Percentiles rank a stretch among this genome's conserved stretches.
phyloP scores from a whole-genome alignment of 2,113 vertebrate species.

The Podocnemis expansa region DNA sequence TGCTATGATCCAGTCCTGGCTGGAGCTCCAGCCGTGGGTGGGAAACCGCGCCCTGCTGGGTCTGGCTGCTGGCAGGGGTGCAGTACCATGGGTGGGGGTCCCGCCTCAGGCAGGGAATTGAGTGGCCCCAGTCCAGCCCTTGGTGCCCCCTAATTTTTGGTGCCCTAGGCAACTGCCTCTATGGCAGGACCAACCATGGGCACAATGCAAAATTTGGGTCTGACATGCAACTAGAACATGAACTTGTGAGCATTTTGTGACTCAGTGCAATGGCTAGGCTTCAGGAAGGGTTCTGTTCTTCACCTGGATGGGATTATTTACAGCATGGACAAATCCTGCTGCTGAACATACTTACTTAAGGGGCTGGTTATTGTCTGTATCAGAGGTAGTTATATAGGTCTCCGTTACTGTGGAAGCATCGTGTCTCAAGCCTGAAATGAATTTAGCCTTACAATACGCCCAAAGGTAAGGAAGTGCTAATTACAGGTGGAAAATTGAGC shows the following conservation, averaged over 20 bases:
- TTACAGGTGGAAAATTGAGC: background rate
- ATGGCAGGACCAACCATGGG: no score
- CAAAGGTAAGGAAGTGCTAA: background rate
- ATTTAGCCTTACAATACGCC: background rate
- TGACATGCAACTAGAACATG: background rate
- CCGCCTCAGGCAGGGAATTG: no score
- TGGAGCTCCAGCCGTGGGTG: no score
- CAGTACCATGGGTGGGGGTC: no score
- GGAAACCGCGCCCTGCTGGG: no score
- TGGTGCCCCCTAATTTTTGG: no score
- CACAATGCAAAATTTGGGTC: background rate
- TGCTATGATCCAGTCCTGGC: no score
- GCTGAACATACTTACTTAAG: background rate
- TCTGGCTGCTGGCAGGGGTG: no score
- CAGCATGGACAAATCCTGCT: background rate
- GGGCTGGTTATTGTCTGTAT: no score
- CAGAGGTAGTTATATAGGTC: background rate
- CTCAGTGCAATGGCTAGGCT: background rate
- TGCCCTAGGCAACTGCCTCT: no score
- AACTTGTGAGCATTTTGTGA: background rate
- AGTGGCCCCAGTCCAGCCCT: no score
- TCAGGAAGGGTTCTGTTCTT: no score
- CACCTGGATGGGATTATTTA: background rate
- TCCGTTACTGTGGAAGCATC: background rate
- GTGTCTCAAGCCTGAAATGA: background rate